phyloP scores from a whole-genome alignment of 2,888 invertebrate species.

The Phlogophora meticulosa region DNA sequence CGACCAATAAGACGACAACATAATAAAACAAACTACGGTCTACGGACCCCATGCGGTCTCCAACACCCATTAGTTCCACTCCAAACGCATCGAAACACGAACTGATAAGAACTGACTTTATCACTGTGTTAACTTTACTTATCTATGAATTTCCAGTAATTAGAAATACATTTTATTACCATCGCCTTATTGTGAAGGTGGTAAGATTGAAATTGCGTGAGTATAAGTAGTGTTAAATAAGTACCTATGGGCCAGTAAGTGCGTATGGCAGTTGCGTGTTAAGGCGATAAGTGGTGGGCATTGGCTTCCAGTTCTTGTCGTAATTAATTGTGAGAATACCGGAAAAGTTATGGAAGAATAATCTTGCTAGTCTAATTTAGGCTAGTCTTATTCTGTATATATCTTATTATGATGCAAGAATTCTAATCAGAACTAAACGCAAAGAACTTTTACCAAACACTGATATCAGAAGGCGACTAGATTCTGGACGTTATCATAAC shows the following conservation, averaged over 20 bases:
- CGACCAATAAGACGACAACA: conserved; percentile 27
- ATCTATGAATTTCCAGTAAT: conserved; percentile 67
- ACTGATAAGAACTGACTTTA: conserved; percentile 70
- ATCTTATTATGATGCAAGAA: neutral
- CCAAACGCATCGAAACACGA: conserved; percentile 60
- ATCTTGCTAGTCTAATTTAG: neutral
- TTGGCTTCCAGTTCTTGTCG: conserved; percentile 37
- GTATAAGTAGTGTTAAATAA: neutral
- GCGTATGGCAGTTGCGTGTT: conserved; percentile 53
- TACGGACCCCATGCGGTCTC: conserved; percentile 31
- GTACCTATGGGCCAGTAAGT: conserved; percentile 33
- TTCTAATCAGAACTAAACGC: neutral
- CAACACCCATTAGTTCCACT: conserved; percentile 72
- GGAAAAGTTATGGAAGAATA: conserved; percentile 6
- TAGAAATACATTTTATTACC: conserved; percentile 28
- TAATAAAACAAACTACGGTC: conserved; percentile 47
- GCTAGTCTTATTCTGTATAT: neutral
- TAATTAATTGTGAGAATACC: conserved; percentile 40
- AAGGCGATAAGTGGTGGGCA: conserved; percentile 35
- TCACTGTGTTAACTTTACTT: conserved; percentile 73
- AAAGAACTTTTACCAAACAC: neutral
- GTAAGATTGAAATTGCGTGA: conserved; percentile 37
- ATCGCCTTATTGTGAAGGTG: conserved; percentile 2
- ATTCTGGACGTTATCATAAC: no score
- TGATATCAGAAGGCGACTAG: no score